Evolutionary conservation across 2,797 vertebrate species (phyloP).

Genomic region (Geotrypetes seraphini): DNA sequence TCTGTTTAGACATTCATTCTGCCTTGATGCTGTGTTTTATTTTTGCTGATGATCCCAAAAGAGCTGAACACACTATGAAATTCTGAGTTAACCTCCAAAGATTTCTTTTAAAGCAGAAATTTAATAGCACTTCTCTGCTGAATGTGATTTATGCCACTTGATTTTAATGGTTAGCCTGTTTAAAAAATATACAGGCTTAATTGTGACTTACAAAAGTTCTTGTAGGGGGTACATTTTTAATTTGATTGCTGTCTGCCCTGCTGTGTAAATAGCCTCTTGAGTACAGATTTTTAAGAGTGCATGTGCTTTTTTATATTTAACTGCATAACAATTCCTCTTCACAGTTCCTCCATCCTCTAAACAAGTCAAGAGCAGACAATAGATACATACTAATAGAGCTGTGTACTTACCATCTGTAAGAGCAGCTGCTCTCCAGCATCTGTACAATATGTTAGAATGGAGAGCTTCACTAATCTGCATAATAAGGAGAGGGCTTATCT

Average conservation of each 20-base stretch:
- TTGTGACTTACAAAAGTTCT: conserved; percentile 54
- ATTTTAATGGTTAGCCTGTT: conserved; percentile 44
- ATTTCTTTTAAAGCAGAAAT: conserved; percentile 41
- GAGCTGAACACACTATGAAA: conserved; percentile 18
- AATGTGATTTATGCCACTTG: conserved; percentile 41
- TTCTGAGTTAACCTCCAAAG: conserved; percentile 31
- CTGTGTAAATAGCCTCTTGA: conserved; percentile 61
- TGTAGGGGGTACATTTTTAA: conserved; percentile 58
- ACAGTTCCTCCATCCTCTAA: conserved; percentile 76
- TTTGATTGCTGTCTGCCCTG: conserved; percentile 54
- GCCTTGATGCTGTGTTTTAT: no score
- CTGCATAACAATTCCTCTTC: conserved; percentile 84
- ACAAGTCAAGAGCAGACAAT: conserved; percentile 96
- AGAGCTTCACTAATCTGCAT: conserved; percentile 99
- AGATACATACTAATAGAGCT: conserved; percentile 98
- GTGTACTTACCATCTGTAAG: conserved; percentile 99
- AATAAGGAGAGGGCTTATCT: conserved; percentile 99
- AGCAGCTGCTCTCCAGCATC: conserved; percentile 98
- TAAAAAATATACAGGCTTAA: conserved; percentile 49
- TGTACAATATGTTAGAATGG: conserved; percentile 98
- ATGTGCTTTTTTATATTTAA: conserved; percentile 53
- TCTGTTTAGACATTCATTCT: no score
- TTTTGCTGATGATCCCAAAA: conserved; percentile 15
- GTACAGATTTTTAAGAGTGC: conserved; percentile 41
- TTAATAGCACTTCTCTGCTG: conserved; percentile 25